Conservation (phyloP, 2,797 vertebrate genomes). For the Pyrocephalus nanus region DNA sequence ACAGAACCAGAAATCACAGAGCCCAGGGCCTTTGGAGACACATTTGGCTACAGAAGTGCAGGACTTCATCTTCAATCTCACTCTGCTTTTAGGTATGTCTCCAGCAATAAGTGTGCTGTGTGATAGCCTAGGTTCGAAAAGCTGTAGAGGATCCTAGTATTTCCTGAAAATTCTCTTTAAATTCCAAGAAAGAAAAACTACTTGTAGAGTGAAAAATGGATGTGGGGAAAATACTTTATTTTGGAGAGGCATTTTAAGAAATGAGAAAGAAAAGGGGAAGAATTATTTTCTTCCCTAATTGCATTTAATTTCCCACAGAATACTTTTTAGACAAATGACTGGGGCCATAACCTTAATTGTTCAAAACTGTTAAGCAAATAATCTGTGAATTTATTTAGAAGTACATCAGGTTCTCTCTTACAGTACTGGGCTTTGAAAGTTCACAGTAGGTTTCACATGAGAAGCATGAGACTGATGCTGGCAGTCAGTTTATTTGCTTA, state of each 20-base stretch:
- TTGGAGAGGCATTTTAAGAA: not conserved
- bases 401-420: conserved; percentile 47
- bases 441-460: conserved; percentile 59
- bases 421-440: conserved; percentile 40
- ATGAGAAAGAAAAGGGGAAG: not conserved
- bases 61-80: not conserved
- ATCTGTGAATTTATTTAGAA: conserved; percentile 51
- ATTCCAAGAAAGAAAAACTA: not conserved
- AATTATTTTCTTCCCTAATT: not conserved
- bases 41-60: not conserved
- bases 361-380: conserved; percentile 33
- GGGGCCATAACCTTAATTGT: conserved; percentile 3
- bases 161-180: not conserved
- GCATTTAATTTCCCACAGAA: conserved; percentile 8
- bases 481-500: conserved; percentile 59
- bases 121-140: not conserved
- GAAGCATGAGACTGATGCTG: conserved; percentile 50
- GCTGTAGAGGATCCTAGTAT: not conserved
- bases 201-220: not conserved
- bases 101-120: not conserved
- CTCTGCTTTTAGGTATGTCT: not conserved
- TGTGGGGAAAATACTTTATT: not conserved
- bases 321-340: not conserved
- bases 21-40: not conserved
- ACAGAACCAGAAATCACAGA: not conserved